Evolutionary conservation across 2,888 invertebrate genomes (phyloP), one percentile per base, ranked within the genome.

Genomic region (Pomacea canaliculata): DNA sequence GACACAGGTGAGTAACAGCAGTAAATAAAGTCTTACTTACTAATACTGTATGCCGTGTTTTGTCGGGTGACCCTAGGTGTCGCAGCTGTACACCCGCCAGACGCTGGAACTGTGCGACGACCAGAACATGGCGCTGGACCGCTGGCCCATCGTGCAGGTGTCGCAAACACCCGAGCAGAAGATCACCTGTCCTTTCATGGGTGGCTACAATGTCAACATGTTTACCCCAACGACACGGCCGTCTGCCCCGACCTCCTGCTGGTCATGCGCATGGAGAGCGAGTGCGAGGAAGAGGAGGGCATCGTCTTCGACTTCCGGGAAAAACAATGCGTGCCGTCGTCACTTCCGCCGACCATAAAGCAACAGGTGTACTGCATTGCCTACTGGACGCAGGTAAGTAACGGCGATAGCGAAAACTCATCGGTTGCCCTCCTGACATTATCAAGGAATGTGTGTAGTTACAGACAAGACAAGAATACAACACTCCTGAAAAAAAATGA

Each of bases 201-300:
- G 82, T 10, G 83, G 83, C 37, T 83, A 82, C 78, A 80, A 83
- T 71, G 78, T 83, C 70, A 67, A 79, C 66, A 78, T 79, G 71
- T 77, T 70, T 79, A 77, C 70, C 74, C 76, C 63, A 79, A 79
- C 76, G 73, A 81, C 13, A 78, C 80, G 9, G 71, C 73, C 65
- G 77, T 82, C 0, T 83, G 83, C 65, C 65, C 27, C 9, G 75
- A 77, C 56, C 69, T 76, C 63, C 69, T 69, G 12, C 49, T 82
- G 62, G 76, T 82, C 16, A 77, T 82, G 71, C 78, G 88, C 73
- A 78, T 88, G 48, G 88, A 87, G 78, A 88, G 87, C 74, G 87
- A 86, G 71, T 88, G 88, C 76, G 86, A 87, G 51, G 73, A 78
- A 65, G 85, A 84, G 23, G 86, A 86, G 71, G 87, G 88, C 10